These are phyloP conservation scores for Galagoides demidoff DNA, from an alignment of 2,797 vertebrate species.

Conservation along the genomic window DNA sequence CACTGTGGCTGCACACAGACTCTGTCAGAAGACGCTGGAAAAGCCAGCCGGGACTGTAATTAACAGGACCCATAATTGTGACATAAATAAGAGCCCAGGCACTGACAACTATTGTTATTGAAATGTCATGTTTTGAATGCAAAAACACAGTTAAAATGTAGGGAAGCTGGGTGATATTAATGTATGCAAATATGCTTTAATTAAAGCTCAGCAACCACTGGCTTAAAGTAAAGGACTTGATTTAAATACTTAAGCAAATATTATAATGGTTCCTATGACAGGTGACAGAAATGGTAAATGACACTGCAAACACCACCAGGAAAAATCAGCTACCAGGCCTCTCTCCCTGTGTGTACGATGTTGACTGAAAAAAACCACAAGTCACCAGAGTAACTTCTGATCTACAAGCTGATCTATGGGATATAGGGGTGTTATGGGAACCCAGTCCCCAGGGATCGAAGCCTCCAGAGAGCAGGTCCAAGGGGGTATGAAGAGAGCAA, in stretches of 20 bases:
- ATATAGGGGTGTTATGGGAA: background rate
- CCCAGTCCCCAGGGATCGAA: background rate
- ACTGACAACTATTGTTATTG: slow-evolving; percentile 74
- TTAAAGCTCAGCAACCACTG: slow-evolving; percentile 69
- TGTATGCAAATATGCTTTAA: slow-evolving; percentile 66
- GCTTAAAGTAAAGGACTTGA: slow-evolving; percentile 72
- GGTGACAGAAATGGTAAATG: slow-evolving; percentile 65
- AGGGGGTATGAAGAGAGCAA: background rate
- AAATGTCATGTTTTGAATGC: slow-evolving; percentile 78
- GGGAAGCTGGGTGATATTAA: slow-evolving; percentile 66
- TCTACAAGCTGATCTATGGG: background rate
- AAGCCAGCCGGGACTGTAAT: slow-evolving; percentile 66
- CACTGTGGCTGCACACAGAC: background rate
- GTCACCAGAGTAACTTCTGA: background rate
- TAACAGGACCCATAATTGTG: slow-evolving; percentile 75
- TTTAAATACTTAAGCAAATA: slow-evolving; percentile 73
- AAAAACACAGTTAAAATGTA: slow-evolving; percentile 68
- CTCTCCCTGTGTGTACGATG: background rate
- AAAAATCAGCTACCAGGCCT: slow-evolving; percentile 7
- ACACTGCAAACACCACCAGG: slow-evolving; percentile 46
- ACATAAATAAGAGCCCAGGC: slow-evolving; percentile 67
- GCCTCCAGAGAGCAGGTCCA: background rate
- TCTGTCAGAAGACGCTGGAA: slow-evolving; percentile 56
- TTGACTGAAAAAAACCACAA: background rate
- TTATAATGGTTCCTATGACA: slow-evolving; percentile 67